Percentiles rank a stretch among this genome's conserved stretches.
Evolutionary conservation across 1,140 invertebrate genomes (phyloP).

Genomic region (Tenebrio molitor): DNA sequence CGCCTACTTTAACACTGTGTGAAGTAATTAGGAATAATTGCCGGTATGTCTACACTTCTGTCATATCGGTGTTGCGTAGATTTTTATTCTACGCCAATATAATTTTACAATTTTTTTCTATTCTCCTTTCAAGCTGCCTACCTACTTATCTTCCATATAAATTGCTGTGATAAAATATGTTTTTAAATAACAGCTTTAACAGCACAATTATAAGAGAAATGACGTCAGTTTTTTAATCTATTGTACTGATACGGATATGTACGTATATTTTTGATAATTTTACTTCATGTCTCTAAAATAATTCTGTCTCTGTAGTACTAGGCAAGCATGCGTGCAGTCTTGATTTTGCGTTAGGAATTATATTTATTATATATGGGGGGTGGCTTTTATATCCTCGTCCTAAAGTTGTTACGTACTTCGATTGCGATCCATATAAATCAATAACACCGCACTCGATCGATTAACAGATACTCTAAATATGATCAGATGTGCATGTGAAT

Average conservation of each 20-base stretch:
- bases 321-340: neutral
- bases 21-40: too few species aligned
- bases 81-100: too few species aligned
- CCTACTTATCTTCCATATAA: neutral
- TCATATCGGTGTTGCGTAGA: too few species aligned
- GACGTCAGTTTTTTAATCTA: constrained; percentile 29
- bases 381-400: too few species aligned
- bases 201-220: constrained; percentile 18
- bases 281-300: constrained; percentile 18
- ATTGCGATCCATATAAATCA: neutral
- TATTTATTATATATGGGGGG: too few species aligned
- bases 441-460: constrained; percentile 8
- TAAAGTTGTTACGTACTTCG: too few species aligned
- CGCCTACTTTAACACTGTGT: too few species aligned
- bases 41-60: too few species aligned
- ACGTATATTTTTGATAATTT: constrained; percentile 16
- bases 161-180: constrained; percentile 9
- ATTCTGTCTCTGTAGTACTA: neutral
- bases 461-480: constrained; percentile 8
- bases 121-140: neutral
- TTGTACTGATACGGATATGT: constrained; percentile 22
- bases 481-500: neutral
- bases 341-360: neutral
- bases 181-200: constrained; percentile 25
- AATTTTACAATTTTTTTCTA: too few species aligned